Base-by-base conservation (phyloP, 1,140 invertebrate genomes). In the Papilio aristodemus region DNA sequence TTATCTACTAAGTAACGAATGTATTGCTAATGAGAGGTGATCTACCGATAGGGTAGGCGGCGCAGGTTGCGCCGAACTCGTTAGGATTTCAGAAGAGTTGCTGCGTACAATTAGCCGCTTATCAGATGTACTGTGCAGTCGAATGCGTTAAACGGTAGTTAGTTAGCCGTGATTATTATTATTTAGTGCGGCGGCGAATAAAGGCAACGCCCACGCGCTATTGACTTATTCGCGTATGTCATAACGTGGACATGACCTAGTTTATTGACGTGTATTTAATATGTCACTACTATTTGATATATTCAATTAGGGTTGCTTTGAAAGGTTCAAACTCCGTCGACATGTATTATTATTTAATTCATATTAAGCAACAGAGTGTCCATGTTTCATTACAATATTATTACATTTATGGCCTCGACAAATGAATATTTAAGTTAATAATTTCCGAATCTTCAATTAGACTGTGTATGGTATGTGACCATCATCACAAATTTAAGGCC, bases 121-220 rank as follows among this genome's bases (percentile, higher is more conserved):
- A 90, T 87, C 87, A 86, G 86, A 88, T 87, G 78, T 71, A 82
- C 74, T 76, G 76, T 77, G 75, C 78, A 78, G 79, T 71, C 78
- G 84, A 83, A 79, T 87, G 84, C 85, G 84, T 85, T 90, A 85
- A 85, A 84, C 85, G 85, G 87, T 88, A 84, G 86, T 90, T 89
- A 87, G 84, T 88, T 87, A 90, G 76, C 70, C 77, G 75, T 81
- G 85, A 87, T 87, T 89, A 87, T 86, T 89, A 87, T 88, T 90
- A 90, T 90, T 88, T 85, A 88, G 84, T 85, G 77, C 84, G 78
- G 76, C 76, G 73, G 73, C 73, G 70, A 69, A 81, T 80, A 86
- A 89, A 86, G 76, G 74, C 68, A 69, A 79, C 81, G 78, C 83
- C 84, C 74, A 87, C 83, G 80, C 82, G 67, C 17, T 46, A 22